Base-by-base conservation (phyloP, 2,113 vertebrate species). In the Coturnix japonica region DNA sequence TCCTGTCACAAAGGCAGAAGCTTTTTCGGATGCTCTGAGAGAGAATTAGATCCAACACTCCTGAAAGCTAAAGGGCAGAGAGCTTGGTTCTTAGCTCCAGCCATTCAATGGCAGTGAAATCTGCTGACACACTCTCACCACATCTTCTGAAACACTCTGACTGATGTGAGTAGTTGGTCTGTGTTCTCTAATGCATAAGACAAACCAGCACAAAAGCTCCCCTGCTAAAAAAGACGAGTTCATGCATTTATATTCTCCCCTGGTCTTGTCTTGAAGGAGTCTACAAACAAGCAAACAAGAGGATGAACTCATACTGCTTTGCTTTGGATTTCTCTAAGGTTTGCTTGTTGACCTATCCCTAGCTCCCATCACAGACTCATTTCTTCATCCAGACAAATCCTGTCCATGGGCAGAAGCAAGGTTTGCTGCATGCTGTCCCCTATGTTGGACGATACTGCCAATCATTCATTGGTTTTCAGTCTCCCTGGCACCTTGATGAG, bases 341-440 rank as follows among this genome's bases (percentile, higher is more conserved):
- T 81, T 76, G 6, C 6, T 81, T 63, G 8, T 33, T 91, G 28
- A n/a, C 35, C 8, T 81, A 78, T 86, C 21, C n/a, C 53, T 75
- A 35, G 3, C 0, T 3, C 3, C 5, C 22, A n/a, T 18, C 26
- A 41, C 3, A 3, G 7, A 47, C 22, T 53, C n/a, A 37, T 0
- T 41, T 81, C 11, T 8, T 60, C 13, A 65, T 64, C 23, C 35
- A 65, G 8, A 4, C 15, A 46, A 71, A 51, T 39, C 51, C 26
- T 39, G 2, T 43, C 78, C 12, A 31, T 73, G 35, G 7, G 6
- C 1, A 53, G 44, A n/a, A 72, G 43, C 44, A 65, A 35, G 76
- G 53, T 59, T 85, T 91, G 81, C 26, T 76, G n/a, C 35, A 47
- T 28, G 2, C 6, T 35, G 6, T 84, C 31, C 35, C 76, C 25